phyloP scores from a whole-genome alignment of 2,113 vertebrate genomes.

The Oncorhynchus kisutch region DNA sequence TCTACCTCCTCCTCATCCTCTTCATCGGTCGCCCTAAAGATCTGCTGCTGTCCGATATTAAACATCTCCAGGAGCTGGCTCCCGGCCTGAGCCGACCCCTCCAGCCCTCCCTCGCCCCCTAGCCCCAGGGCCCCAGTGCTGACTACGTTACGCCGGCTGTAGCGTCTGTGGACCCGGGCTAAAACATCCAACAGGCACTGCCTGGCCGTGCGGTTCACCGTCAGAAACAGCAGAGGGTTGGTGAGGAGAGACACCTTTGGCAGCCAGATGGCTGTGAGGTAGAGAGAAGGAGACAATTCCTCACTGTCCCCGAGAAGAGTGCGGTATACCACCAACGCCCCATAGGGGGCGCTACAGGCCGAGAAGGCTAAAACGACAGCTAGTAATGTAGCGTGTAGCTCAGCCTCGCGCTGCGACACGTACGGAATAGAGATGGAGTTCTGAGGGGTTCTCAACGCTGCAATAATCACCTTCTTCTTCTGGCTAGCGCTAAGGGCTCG shows the following conservation, averaged over 20 bases:
- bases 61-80: slow-evolving; percentile 99
- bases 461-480: slow-evolving; percentile 98
- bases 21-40: slow-evolving; percentile 86
- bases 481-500: slow-evolving; percentile 93
- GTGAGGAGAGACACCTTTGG: slow-evolving; percentile 94
- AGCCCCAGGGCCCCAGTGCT: slow-evolving; percentile 63
- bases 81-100: slow-evolving; percentile 83
- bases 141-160: slow-evolving; percentile 89
- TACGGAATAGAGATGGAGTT: slow-evolving; percentile 97
- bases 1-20: slow-evolving; percentile 68
- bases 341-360: slow-evolving; percentile 87
- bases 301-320: slow-evolving; percentile 77
- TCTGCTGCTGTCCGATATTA: slow-evolving; percentile 96
- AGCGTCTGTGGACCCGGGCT: slow-evolving; percentile 85
- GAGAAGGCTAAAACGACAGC: slow-evolving; percentile 90
- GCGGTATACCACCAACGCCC: slow-evolving; percentile 85
- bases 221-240: slow-evolving; percentile 91
- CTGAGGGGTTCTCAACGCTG: slow-evolving; percentile 92
- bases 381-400: slow-evolving; percentile 89
- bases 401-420: slow-evolving; percentile 92
- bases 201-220: slow-evolving; percentile 89
- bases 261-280: slow-evolving; percentile 93
- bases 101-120: slow-evolving; percentile 67
- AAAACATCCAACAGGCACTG: slow-evolving; percentile 86
- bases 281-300: slow-evolving; percentile 80